Evolutionary conservation across 2,888 invertebrate species (phyloP).

Genomic region (Drosophila affinis): DNA sequence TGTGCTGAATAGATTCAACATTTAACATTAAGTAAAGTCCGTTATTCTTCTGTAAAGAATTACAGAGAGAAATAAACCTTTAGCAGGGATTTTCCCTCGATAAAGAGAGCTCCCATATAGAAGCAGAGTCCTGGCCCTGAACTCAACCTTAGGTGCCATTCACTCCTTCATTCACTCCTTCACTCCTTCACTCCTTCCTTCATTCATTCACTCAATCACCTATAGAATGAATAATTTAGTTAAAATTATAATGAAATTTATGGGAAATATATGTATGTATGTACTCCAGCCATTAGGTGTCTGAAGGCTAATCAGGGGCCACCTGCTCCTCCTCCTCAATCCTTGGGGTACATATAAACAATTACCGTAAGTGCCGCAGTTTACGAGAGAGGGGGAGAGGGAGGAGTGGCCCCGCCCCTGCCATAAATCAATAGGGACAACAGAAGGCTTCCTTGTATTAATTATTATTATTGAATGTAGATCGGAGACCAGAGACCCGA

Average conservation of each 20-base stretch:
- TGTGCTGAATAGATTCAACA: no score
- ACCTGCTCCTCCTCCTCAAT: background rate
- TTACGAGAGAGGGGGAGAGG: conserved; percentile 8
- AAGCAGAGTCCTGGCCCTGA: background rate
- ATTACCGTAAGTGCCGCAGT: conserved; percentile 74
- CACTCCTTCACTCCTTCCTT: background rate
- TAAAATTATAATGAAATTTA: conserved; percentile 30
- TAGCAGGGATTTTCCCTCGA: no score
- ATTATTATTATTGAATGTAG: conserved; percentile 66
- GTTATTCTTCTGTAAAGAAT: no score
- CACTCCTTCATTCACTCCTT: conserved; percentile 4
- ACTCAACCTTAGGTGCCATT: background rate
- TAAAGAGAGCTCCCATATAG: no score
- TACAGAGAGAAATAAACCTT: no score
- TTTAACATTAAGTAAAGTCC: no score
- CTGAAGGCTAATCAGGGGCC: conserved; percentile 25
- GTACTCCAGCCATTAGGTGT: conserved; percentile 1
- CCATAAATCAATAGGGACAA: conserved; percentile 67
- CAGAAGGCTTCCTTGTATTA: conserved; percentile 56
- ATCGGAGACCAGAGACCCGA: conserved; percentile 2
- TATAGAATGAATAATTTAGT: conserved; percentile 54
- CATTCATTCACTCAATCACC: conserved; percentile 5
- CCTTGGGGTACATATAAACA: conserved; percentile 50
- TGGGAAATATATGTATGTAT: conserved; percentile 28
- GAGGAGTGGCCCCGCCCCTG: conserved; percentile 33